Conservation (phyloP, 2,888 invertebrate genomes). For the Xiphydria camelus region DNA sequence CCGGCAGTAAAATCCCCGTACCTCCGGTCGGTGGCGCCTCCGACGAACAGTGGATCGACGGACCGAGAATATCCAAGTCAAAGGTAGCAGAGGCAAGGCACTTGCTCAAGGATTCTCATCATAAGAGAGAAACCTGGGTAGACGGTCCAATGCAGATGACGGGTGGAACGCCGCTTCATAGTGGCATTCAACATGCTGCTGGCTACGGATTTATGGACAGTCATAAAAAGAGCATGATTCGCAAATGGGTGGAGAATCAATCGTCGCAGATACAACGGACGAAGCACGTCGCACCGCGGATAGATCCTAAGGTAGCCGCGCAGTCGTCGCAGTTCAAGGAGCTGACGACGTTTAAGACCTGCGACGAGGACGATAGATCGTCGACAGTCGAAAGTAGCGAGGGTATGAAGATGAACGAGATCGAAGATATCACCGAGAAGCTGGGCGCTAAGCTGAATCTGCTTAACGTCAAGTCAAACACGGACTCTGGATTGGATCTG, state of each 20-base stretch:
- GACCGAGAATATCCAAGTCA: slow-evolving; percentile 84
- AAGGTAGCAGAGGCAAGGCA: slow-evolving; percentile 82
- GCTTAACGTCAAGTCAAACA: slow-evolving; percentile 50
- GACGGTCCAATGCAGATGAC: slow-evolving; percentile 85
- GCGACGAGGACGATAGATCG: slow-evolving; percentile 60
- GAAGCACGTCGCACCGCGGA: slow-evolving; percentile 63
- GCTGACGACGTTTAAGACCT: slow-evolving; percentile 68
- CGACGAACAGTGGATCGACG: slow-evolving; percentile 97
- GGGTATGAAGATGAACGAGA: slow-evolving; percentile 47
- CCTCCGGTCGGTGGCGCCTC: slow-evolving; percentile 61
- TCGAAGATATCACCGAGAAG: slow-evolving; percentile 53
- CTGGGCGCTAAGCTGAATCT: slow-evolving; percentile 50
- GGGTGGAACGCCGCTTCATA: slow-evolving; percentile 58
- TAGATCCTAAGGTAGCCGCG: slow-evolving; percentile 52
- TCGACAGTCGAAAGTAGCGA: slow-evolving; percentile 50
- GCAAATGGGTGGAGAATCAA: slow-evolving; percentile 92
- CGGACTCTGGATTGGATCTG: slow-evolving; percentile 50
- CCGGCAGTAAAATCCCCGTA: slow-evolving; percentile 54
- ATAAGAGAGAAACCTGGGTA: slow-evolving; percentile 91
- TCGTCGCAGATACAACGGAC: slow-evolving; percentile 78
- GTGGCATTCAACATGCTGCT: slow-evolving; percentile 60
- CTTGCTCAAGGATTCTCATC: slow-evolving; percentile 77
- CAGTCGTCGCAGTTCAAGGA: slow-evolving; percentile 63
- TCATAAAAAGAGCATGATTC: slow-evolving; percentile 90
- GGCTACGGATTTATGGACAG: slow-evolving; percentile 91